A percentile compares a stretch with the other conserved stretches of the same genome.
These are phyloP conservation scores for Allolobophora icterica DNA, from an alignment of 2,888 invertebrate genomes.

Conservation along the genomic window DNA sequence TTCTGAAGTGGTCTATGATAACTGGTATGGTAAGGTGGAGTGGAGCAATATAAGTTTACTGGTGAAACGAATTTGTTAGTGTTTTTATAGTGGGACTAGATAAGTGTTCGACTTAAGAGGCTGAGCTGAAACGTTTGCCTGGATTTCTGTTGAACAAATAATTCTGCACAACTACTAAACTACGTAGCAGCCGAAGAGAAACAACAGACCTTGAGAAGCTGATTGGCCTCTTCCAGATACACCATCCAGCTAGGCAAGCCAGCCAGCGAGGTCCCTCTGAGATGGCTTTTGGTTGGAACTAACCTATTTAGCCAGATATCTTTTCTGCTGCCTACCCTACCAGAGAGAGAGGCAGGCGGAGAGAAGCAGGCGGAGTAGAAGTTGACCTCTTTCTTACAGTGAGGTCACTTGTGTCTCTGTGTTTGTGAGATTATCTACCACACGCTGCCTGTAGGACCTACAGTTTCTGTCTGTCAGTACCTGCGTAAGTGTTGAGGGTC, in stretches of 20 bases:
- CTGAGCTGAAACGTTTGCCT: neutral
- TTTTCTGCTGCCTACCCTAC: neutral
- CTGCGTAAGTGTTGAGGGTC: neutral
- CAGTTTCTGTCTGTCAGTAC: neutral
- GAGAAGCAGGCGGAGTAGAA: neutral
- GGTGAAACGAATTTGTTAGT: neutral
- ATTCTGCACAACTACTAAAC: neutral
- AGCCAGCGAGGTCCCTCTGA: neutral
- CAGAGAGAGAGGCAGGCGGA: too few relatives aligned
- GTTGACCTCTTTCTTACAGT: neutral
- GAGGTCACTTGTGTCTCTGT: neutral
- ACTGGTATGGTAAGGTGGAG: too few relatives aligned
- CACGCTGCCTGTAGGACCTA: neutral
- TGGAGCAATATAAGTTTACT: neutral
- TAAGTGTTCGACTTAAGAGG: neutral
- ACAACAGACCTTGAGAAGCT: neutral
- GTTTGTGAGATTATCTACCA: neutral
- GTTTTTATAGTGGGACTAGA: neutral
- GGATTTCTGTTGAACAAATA: neutral
- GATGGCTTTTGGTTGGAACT: neutral
- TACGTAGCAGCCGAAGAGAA: neutral
- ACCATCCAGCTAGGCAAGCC: neutral
- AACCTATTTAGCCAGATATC: neutral
- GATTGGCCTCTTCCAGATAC: neutral
- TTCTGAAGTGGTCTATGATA: too few relatives aligned